Evolutionary conservation across 1,140 invertebrate genomes (phyloP).

Genomic region (Tetramorium alpestre): DNA sequence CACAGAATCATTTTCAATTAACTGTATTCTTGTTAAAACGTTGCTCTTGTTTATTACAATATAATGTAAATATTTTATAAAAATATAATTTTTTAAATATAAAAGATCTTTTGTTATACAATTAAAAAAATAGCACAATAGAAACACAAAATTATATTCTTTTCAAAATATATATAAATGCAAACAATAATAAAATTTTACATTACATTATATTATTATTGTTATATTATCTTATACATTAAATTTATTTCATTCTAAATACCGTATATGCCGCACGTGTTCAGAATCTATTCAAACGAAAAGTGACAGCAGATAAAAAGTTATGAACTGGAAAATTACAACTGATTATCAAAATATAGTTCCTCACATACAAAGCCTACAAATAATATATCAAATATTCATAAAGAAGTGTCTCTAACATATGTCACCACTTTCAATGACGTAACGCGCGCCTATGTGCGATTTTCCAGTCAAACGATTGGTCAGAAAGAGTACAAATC

Average conservation of each 20-base stretch:
- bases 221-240: background rate
- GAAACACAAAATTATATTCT: background rate
- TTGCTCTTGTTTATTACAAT: background rate
- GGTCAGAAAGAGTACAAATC: slow-evolving; percentile 50
- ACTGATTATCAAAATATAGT: background rate
- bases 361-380: slow-evolving; percentile 10
- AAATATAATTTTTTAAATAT: background rate
- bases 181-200: background rate
- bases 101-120: background rate
- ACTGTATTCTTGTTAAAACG: background rate
- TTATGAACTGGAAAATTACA: background rate
- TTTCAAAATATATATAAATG: background rate
- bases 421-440: slow-evolving; percentile 9
- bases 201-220: too few relatives aligned
- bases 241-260: background rate
- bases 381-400: slow-evolving; percentile 34
- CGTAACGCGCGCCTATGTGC: slow-evolving; percentile 35
- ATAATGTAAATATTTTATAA: background rate
- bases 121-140: background rate
- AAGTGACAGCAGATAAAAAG: background rate
- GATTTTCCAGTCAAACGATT: slow-evolving; percentile 58
- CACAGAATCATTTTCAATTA: background rate
- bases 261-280: background rate
- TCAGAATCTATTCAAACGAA: background rate
- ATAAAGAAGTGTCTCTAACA: slow-evolving; percentile 27